phyloP scores from a whole-genome alignment of 2,888 invertebrate genomes.

The Sisyra nigra region DNA sequence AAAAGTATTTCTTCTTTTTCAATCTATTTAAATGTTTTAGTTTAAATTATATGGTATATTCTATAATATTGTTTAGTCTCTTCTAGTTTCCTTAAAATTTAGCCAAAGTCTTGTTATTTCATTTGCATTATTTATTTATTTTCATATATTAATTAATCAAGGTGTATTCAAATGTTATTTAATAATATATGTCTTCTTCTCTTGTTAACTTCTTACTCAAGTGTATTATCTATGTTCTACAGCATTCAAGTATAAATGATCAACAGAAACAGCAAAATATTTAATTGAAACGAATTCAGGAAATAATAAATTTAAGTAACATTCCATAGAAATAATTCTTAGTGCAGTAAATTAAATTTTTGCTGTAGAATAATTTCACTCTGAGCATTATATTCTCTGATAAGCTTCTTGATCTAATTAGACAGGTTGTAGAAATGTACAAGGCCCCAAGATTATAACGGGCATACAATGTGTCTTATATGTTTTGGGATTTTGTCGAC shows the following conservation, averaged over 20 bases:
- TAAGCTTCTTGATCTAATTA: slow-evolving; percentile 4
- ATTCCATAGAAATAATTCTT: no score
- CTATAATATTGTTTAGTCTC: slow-evolving; percentile 1
- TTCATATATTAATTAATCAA: slow-evolving; percentile 11
- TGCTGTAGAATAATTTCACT: no score
- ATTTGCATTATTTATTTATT: slow-evolving; percentile 23
- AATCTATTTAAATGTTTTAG: no score
- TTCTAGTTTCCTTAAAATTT: slow-evolving; percentile 18
- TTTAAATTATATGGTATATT: no score
- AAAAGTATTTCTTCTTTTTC: background rate
- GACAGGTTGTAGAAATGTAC: slow-evolving; percentile 9
- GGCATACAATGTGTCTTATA: slow-evolving; percentile 7
- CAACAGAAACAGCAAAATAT: no score
- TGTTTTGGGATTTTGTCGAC: slow-evolving; percentile 12
- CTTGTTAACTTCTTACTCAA: no score
- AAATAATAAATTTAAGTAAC: no score
- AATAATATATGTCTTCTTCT: slow-evolving; percentile 1
- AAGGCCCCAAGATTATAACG: slow-evolving; percentile 9
- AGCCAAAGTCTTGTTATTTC: slow-evolving; percentile 26
- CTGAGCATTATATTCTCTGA: no score
- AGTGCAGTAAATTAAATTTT: no score
- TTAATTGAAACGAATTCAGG: no score
- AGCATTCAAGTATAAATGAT: no score
- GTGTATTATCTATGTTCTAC: no score
- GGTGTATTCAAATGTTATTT: slow-evolving; percentile 7